A percentile compares a stretch with the other conserved stretches of the same genome.
phyloP scores from a whole-genome alignment of 2,797 vertebrate genomes.

The Holocentrus rufus region DNA sequence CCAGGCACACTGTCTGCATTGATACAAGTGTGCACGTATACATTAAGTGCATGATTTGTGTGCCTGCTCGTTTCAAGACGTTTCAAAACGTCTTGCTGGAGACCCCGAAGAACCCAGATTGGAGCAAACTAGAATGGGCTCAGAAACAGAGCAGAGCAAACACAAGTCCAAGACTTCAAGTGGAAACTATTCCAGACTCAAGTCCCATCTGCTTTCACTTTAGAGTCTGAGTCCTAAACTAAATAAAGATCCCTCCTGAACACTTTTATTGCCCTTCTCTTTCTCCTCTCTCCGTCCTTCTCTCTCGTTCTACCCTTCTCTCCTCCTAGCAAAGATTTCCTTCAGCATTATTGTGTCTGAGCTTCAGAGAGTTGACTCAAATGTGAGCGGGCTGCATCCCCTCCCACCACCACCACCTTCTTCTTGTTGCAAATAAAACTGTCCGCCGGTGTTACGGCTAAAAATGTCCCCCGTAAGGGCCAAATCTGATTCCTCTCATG shows the following conservation, averaged over 20 bases:
- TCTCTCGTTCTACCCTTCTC: slow-evolving; percentile 39
- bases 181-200: slow-evolving; percentile 84
- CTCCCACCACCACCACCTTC: slow-evolving; percentile 6
- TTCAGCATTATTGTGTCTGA: slow-evolving; percentile 63
- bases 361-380: slow-evolving; percentile 47
- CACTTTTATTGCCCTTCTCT: slow-evolving; percentile 73
- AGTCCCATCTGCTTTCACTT: slow-evolving; percentile 86
- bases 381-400: slow-evolving; percentile 44
- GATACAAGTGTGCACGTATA: not conserved
- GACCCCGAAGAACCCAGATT: slow-evolving; percentile 63
- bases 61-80: slow-evolving; percentile 37
- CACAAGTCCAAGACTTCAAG: slow-evolving; percentile 80
- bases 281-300: slow-evolving; percentile 63
- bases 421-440: slow-evolving; percentile 66
- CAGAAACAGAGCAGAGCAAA: slow-evolving; percentile 72
- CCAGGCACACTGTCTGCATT: not conserved
- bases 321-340: slow-evolving; percentile 40
- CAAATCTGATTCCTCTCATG: slow-evolving; percentile 47
- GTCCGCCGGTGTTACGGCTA: slow-evolving; percentile 40
- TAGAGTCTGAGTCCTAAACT: slow-evolving; percentile 81
- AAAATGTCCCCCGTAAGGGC: slow-evolving; percentile 51
- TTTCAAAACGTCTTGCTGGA: slow-evolving; percentile 54
- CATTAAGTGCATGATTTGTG: slow-evolving; percentile 30
- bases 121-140: slow-evolving; percentile 70
- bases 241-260: slow-evolving; percentile 85